phyloP scores from a whole-genome alignment of 2,797 vertebrate genomes.

The Salmo trutta region DNA sequence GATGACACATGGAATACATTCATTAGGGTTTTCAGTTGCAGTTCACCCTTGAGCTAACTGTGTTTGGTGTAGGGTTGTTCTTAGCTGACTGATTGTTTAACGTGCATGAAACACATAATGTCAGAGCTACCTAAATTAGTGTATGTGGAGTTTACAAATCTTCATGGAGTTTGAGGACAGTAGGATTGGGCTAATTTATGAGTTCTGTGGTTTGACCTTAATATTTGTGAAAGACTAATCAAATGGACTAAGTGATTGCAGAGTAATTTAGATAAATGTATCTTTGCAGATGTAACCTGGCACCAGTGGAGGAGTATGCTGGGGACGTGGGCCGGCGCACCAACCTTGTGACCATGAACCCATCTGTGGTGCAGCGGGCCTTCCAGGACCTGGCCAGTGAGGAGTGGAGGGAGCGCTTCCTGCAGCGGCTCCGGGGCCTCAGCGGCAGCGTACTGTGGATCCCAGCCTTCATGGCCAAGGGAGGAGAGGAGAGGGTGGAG shows the following conservation, averaged over 20 bases:
- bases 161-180: not conserved
- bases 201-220: not conserved
- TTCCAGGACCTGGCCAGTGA: conserved; percentile 91
- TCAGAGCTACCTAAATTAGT: not conserved
- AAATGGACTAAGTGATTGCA: not conserved
- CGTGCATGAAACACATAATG: not conserved
- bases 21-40: not conserved
- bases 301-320: conserved; percentile 90
- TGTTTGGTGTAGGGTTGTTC: not conserved
- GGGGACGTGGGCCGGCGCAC: conserved; percentile 87
- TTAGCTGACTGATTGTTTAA: conserved; percentile 1
- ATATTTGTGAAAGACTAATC: not conserved
- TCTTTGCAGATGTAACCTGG: conserved; percentile 88
- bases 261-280: not conserved
- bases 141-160: not conserved
- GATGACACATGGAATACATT: no score
- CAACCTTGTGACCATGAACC: conserved; percentile 96
- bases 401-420: conserved; percentile 87
- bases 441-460: conserved; percentile 95
- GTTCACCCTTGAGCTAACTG: not conserved
- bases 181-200: not conserved
- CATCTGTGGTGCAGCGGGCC: conserved; percentile 93
- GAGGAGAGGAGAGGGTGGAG: conserved; percentile 92
- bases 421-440: conserved; percentile 85
- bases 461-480: conserved; percentile 96